phyloP scores from a whole-genome alignment of 2,113 vertebrate genomes.

The Lates calcarifer region DNA sequence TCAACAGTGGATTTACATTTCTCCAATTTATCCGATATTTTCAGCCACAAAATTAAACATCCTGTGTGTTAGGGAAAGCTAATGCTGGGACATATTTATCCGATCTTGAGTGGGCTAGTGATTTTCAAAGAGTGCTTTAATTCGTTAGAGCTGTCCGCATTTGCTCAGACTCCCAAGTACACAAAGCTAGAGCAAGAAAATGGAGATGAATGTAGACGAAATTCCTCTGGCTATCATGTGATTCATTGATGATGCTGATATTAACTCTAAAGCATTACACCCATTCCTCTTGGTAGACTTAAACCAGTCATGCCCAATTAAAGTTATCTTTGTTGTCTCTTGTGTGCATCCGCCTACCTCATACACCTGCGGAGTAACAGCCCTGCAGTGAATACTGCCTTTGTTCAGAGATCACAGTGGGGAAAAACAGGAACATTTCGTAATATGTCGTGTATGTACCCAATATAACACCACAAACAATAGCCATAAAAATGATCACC shows the following conservation, averaged over 20 bases:
- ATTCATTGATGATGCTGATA: neutral
- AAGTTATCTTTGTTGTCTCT: conserved; percentile 11
- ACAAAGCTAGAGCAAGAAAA: neutral
- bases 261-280: neutral
- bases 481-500: neutral
- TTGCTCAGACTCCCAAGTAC: neutral
- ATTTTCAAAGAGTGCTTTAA: conserved; percentile 33
- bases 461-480: neutral
- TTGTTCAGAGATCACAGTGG: neutral
- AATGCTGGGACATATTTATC: conserved; percentile 34
- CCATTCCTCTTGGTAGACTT: neutral
- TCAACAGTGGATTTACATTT: conserved; percentile 49
- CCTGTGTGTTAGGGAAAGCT: conserved; percentile 29
- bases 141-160: conserved; percentile 2
- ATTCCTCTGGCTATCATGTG: neutral
- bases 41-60: conserved; percentile 18
- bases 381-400: conserved; percentile 1
- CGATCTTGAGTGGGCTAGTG: conserved; percentile 13
- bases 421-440: neutral
- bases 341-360: neutral
- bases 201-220: neutral
- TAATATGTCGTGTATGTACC: neutral
- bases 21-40: conserved; percentile 36
- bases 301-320: neutral
- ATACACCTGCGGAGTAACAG: neutral